Conservation (phyloP, 2,797 vertebrate genomes). For the Octomys mimax region DNA sequence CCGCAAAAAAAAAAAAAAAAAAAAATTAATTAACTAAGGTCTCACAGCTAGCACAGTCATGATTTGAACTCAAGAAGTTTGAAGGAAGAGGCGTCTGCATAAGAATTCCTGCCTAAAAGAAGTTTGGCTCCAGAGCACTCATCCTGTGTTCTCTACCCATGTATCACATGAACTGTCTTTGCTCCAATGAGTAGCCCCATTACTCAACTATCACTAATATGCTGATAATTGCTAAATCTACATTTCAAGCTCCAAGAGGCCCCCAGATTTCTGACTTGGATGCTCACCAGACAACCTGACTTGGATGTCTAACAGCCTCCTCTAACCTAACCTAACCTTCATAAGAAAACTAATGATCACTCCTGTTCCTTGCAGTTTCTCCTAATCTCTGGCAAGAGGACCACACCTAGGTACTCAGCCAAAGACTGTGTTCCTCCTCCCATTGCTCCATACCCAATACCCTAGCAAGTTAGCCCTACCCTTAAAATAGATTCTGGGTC, state of each 20-base stretch:
- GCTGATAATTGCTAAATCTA: constrained; percentile 26
- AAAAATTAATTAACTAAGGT: constrained; percentile 29
- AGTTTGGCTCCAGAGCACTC: background rate
- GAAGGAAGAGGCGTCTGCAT: no score
- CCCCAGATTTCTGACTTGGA: constrained; percentile 26
- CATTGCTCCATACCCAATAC: background rate
- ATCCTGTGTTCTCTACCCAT: background rate
- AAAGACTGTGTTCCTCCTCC: background rate
- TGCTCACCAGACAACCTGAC: background rate
- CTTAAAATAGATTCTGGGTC: constrained; percentile 37
- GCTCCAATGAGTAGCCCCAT: background rate
- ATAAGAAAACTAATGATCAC: background rate
- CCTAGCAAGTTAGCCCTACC: constrained; percentile 4
- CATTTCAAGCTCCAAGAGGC: background rate
- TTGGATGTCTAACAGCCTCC: background rate
- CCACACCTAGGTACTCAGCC: background rate
- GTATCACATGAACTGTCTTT: background rate
- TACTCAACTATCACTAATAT: constrained; percentile 31
- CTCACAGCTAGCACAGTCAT: background rate
- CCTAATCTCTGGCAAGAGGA: background rate
- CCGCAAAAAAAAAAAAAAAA: no score
- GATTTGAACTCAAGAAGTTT: constrained; percentile 17
- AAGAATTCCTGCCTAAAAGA: background rate
- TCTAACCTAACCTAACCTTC: constrained; percentile 31
- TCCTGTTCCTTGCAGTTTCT: background rate